Conservation (phyloP, 1,140 invertebrate species). For the Asobara japonica region DNA sequence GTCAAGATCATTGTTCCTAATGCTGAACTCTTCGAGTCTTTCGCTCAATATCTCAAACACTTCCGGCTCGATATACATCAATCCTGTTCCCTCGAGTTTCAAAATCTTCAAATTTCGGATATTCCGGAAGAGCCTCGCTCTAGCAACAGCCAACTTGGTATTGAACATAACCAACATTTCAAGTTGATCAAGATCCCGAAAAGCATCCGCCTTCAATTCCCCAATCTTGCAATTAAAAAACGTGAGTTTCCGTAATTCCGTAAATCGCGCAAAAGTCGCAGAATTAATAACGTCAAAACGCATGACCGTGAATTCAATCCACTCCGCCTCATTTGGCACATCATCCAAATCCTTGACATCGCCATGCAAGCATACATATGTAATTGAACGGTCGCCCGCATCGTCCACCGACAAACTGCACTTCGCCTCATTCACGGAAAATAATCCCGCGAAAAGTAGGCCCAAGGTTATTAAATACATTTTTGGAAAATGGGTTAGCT, state of each 20-base stretch:
- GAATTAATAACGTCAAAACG: slow-evolving; percentile 40
- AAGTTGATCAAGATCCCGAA: slow-evolving; percentile 42
- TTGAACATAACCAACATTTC: slow-evolving; percentile 50
- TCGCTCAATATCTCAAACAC: slow-evolving; percentile 40
- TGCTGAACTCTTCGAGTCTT: slow-evolving; percentile 41
- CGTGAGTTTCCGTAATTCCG: slow-evolving; percentile 38
- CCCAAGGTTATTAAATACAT: slow-evolving; percentile 19
- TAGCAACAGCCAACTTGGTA: slow-evolving; percentile 39
- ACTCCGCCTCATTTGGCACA: slow-evolving; percentile 45
- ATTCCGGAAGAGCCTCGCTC: slow-evolving; percentile 41
- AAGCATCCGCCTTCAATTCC: slow-evolving; percentile 39
- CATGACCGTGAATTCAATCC: slow-evolving; percentile 55
- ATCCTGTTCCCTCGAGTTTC: slow-evolving; percentile 40
- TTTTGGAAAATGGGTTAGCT: slow-evolving; percentile 9
- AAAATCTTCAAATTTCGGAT: slow-evolving; percentile 41
- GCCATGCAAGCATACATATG: slow-evolving; percentile 48
- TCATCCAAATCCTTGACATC: slow-evolving; percentile 44
- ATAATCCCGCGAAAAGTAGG: neutral
- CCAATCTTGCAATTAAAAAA: slow-evolving; percentile 52
- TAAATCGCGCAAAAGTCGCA: slow-evolving; percentile 45
- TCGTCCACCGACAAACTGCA: slow-evolving; percentile 45
- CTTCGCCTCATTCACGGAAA: slow-evolving; percentile 38
- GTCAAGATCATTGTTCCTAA: slow-evolving; percentile 53
- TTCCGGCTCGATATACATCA: slow-evolving; percentile 47
- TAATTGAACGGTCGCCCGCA: slow-evolving; percentile 43